A percentile compares a stretch with the other conserved stretches of the same genome.
Evolutionary conservation across 1,140 invertebrate genomes (phyloP).

Genomic region (Melitaea cinxia): DNA sequence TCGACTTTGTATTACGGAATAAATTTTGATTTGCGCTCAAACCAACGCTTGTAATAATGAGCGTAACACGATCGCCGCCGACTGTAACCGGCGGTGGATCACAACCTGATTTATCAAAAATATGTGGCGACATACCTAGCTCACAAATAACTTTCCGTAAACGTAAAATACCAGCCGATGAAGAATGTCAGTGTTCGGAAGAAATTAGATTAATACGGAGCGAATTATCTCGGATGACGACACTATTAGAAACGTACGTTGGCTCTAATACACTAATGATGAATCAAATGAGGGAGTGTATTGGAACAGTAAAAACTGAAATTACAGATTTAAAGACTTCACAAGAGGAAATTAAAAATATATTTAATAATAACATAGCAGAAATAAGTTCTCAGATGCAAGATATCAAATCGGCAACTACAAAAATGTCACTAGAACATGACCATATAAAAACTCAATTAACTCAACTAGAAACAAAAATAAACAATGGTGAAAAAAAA

Average conservation of each 20-base stretch:
- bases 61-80: slow-evolving; percentile 2
- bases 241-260: neutral
- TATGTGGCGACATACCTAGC: neutral
- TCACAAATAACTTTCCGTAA: slow-evolving; percentile 24
- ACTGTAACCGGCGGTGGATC: slow-evolving; percentile 21
- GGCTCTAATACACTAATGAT: slow-evolving; percentile 6
- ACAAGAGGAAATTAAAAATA: slow-evolving; percentile 3
- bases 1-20: slow-evolving; percentile 2
- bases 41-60: slow-evolving; percentile 5
- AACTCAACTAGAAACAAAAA: slow-evolving; percentile 4
- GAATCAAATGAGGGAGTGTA: slow-evolving; percentile 9
- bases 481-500: slow-evolving; percentile 8
- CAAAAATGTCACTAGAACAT: slow-evolving; percentile 16
- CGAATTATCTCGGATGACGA: neutral
- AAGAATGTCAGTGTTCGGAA: slow-evolving; percentile 10
- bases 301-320: slow-evolving; percentile 4
- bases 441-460: slow-evolving; percentile 14
- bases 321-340: slow-evolving; percentile 3
- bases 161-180: neutral
- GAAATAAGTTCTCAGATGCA: neutral
- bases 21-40: slow-evolving; percentile 11
- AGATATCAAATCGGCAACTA: neutral
- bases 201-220: slow-evolving; percentile 17
- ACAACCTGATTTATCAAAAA: slow-evolving; percentile 30
- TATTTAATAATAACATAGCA: slow-evolving; percentile 8